A percentile compares a stretch with the other conserved stretches of the same genome.
These are phyloP conservation scores for Temnothorax unifasciatus DNA, from an alignment of 2,888 invertebrate species.

Conservation along the genomic window DNA sequence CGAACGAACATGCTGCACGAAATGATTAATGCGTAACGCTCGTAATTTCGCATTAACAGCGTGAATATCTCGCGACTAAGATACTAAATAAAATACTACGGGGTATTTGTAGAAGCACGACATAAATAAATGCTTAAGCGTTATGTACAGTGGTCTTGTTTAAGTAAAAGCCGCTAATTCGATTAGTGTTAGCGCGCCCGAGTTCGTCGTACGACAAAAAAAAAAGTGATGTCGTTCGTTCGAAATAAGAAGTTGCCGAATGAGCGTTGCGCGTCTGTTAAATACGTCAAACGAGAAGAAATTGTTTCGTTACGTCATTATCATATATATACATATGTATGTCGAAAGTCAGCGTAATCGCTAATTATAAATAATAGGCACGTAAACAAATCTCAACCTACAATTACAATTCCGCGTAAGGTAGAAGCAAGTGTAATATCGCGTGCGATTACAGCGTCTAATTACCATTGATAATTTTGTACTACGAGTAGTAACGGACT, in stretches of 20 bases:
- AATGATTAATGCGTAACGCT: conserved; percentile 58
- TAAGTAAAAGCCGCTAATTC: conserved; percentile 85
- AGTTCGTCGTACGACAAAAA: conserved; percentile 11
- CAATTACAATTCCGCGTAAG: conserved; percentile 22
- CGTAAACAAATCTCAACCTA: conserved; percentile 21
- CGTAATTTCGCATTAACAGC: conserved; percentile 67
- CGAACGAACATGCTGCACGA: conserved; percentile 56
- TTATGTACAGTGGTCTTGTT: conserved; percentile 82
- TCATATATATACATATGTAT: conserved; percentile 14
- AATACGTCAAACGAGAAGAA: not conserved
- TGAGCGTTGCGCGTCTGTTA: not conserved
- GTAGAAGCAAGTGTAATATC: conserved; percentile 13
- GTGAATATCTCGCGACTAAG: conserved; percentile 72
- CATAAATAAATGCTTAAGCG: conserved; percentile 86
- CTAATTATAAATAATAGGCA: conserved; percentile 34
- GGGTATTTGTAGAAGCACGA: conserved; percentile 82
- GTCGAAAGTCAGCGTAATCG: conserved; percentile 12
- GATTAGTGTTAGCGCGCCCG: conserved; percentile 62
- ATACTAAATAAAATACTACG: conserved; percentile 85
- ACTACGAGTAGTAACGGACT: conserved; percentile 20
- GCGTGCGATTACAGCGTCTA: conserved; percentile 27
- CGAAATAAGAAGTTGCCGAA: not conserved
- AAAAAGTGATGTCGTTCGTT: not conserved
- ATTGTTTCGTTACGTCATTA: not conserved
- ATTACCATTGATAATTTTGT: conserved; percentile 44